phyloP scores from a whole-genome alignment of 2,888 invertebrate genomes.

The Ischnura elegans region DNA sequence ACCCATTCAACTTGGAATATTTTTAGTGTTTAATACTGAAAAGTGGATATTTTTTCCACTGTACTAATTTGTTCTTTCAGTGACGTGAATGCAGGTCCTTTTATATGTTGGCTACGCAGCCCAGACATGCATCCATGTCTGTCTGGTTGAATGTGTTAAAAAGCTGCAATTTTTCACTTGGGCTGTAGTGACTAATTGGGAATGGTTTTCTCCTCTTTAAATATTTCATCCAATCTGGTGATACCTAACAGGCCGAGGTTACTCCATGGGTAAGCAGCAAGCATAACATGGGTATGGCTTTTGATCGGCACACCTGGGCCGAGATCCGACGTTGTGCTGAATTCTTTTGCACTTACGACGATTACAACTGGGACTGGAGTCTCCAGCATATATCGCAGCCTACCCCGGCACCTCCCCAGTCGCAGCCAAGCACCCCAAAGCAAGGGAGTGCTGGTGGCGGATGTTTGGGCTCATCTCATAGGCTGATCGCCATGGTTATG shows the following conservation, averaged over 20 bases:
- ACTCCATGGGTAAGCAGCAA: constrained; percentile 97
- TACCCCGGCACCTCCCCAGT: constrained; percentile 75
- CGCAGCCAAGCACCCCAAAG: constrained; percentile 73
- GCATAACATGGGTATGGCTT: constrained; percentile 99
- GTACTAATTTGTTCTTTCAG: too few relatives aligned
- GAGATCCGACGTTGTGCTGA: constrained; percentile 89
- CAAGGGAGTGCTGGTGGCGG: constrained; percentile 88
- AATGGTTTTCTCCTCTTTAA: background rate
- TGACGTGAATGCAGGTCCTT: too few relatives aligned
- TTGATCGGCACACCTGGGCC: constrained; percentile 93
- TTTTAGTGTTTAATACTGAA: too few relatives aligned
- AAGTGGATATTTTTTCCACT: too few relatives aligned
- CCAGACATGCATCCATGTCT: too few relatives aligned
- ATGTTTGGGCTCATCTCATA: constrained; percentile 83
- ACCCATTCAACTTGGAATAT: background rate
- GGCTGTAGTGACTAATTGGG: background rate
- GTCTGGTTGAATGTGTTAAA: too few relatives aligned
- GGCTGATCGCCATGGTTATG: constrained; percentile 92
- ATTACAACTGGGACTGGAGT: constrained; percentile 99
- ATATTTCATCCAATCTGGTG: background rate
- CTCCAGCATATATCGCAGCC: constrained; percentile 83
- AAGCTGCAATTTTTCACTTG: too few relatives aligned
- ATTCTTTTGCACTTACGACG: constrained; percentile 97
- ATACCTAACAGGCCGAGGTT: constrained; percentile 87
- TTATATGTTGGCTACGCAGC: too few relatives aligned